Percentiles rank a stretch among this genome's conserved stretches.
These are phyloP conservation scores for Phenganax stokvisi DNA, from an alignment of 92 coral and sea anemone species.

Conservation along the genomic window DNA sequence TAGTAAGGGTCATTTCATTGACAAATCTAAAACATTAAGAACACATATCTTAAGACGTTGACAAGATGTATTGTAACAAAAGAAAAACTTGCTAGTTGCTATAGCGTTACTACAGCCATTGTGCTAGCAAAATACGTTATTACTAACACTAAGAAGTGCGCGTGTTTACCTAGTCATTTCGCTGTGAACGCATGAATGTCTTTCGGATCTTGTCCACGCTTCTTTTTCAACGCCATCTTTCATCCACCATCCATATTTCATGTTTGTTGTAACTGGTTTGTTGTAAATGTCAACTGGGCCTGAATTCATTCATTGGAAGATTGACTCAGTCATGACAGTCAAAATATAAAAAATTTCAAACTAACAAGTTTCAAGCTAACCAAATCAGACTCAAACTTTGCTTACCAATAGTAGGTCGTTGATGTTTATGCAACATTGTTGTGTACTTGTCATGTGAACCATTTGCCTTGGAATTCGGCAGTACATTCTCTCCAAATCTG, in stretches of 20 bases:
- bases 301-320: constrained; percentile 8
- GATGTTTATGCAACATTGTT: constrained; percentile 80
- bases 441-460: constrained; percentile 92
- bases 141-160: too few species aligned
- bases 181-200: constrained; percentile 76
- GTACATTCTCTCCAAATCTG: constrained; percentile 60
- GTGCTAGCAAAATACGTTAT: not conserved
- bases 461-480: constrained; percentile 90
- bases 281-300: constrained; percentile 93
- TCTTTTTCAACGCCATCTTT: constrained; percentile 83
- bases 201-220: constrained; percentile 77
- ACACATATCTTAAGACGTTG: not conserved
- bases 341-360: too few species aligned
- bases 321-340: too few species aligned
- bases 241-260: constrained; percentile 93
- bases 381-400: too few species aligned
- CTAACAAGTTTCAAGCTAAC: too few species aligned
- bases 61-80: not conserved
- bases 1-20: constrained; percentile 96
- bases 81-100: not conserved
- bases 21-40: constrained; percentile 69
- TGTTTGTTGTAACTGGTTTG: constrained; percentile 73
- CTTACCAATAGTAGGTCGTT: constrained; percentile 71
- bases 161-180: constrained; percentile 93
- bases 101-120: not conserved